Evolutionary conservation across 30 jellyfish, hydroid and myxozoan genomes (phyloP).

Genomic region (Mastigias papua): DNA sequence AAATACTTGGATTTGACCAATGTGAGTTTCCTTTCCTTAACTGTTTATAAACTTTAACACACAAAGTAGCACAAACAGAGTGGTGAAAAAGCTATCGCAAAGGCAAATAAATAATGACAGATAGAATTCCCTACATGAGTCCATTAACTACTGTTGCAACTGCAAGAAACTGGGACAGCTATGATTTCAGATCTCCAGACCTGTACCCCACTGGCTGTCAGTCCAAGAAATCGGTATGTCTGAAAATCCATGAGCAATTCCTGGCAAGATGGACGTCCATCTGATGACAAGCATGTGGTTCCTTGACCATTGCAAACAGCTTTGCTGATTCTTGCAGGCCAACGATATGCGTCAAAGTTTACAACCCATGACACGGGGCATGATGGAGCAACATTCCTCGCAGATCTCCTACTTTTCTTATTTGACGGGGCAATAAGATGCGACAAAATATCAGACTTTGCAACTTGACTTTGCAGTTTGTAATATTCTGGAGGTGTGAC

Average conservation of each 20-base stretch:
- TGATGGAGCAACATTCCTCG: constrained; percentile 29
- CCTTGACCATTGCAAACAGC: constrained; percentile 65
- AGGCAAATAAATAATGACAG: too few relatives aligned
- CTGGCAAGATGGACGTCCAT: constrained; percentile 58
- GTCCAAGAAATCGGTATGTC: constrained; percentile 38
- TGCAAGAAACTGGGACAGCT: constrained; percentile 39
- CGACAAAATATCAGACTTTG: constrained; percentile 33
- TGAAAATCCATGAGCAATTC: constrained; percentile 6
- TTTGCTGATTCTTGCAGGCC: constrained; percentile 40
- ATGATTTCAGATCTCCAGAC: constrained; percentile 28
- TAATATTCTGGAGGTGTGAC: constrained; percentile 63
- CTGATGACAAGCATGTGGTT: constrained; percentile 52
- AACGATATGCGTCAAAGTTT: constrained; percentile 38
- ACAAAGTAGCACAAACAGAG: too few relatives aligned
- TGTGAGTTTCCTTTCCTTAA: too few relatives aligned
- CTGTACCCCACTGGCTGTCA: constrained; percentile 22
- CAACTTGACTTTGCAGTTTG: not conserved
- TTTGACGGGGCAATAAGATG: constrained; percentile 14
- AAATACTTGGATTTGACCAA: too few relatives aligned
- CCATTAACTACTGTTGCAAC: not conserved
- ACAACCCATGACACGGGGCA: constrained; percentile 70
- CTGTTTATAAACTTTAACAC: too few relatives aligned
- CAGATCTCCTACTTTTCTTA: not conserved
- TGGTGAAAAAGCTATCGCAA: too few relatives aligned
- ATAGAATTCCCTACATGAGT: not conserved